Evolutionary conservation across 2,113 vertebrate species (phyloP), one percentile per base, ranked within the genome.

Genomic region (Thermophis baileyi): DNA sequence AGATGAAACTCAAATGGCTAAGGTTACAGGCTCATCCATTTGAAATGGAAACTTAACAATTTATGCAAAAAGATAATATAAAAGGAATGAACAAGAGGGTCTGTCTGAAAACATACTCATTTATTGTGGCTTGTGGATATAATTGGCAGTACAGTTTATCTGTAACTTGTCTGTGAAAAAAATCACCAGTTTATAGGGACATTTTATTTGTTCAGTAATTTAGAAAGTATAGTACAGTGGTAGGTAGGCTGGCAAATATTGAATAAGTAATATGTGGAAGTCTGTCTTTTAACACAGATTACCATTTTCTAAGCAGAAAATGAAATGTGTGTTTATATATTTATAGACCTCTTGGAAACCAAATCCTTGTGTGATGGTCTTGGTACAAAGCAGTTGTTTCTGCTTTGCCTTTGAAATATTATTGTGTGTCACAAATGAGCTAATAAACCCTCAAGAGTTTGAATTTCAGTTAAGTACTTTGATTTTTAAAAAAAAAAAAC

Each of bases 211-310:
- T 50, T 85, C 5, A 30, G 86, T 81, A 53, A 89, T 22, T 94
- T 92, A 92, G 53, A n/a, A 85, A 94, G 95, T 89, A 9, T 1
- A 86, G 3, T 4, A 9, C 2, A 86, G 3, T 6, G 81, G 95
- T 95, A 93, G 89, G 95, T 96, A 93, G 87, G 24, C 94, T 95
- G 94, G 50, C 55, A 91, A 7, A 24, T 92, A 69, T 18, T 89
- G 86, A 90, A 94, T 92, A 27, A 44, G 35, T 14, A 92, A 8
- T 90, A 35, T 0, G 46, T 27, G n/a, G 85, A 60, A 9, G n/a
- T 91, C 89, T 74, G 30, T 88, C n/a, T 20, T 88, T 35, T 87
- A 35, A 30, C 74, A 88, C 55, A 14, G 35, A 63, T 90, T 92
- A 49, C 27, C 60, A 74, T 55, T 35, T 46, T 40, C 20, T 87